Evolutionary conservation across 2,888 invertebrate species (phyloP).

Genomic region (Aethes cnicana): DNA sequence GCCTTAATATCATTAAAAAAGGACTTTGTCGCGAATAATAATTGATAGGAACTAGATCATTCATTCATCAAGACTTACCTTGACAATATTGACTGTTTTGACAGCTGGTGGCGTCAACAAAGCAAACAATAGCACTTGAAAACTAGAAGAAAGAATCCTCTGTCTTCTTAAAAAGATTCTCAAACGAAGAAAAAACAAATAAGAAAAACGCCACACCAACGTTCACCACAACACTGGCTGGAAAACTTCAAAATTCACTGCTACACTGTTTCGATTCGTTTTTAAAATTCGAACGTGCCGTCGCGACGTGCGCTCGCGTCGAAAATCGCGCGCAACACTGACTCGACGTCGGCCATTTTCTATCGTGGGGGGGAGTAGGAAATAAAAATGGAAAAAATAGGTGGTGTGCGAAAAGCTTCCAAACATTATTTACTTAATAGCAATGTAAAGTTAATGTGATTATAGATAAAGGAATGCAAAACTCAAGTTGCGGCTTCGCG

Average conservation of each 20-base stretch:
- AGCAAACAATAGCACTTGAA: constrained; percentile 55
- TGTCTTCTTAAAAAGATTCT: neutral
- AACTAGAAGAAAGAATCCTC: constrained; percentile 14
- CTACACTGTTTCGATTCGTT: constrained; percentile 27
- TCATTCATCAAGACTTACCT: constrained; percentile 65
- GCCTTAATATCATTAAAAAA: too few relatives aligned
- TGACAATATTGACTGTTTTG: constrained; percentile 66
- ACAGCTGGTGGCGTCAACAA: constrained; percentile 68
- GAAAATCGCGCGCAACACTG: constrained; percentile 68
- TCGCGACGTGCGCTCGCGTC: constrained; percentile 63
- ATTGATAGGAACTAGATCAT: constrained; percentile 34
- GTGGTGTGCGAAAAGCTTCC: neutral
- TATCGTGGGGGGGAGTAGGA: constrained; percentile 69
- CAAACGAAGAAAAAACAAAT: constrained; percentile 11
- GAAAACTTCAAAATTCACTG: constrained; percentile 28
- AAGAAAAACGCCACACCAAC: constrained; percentile 39
- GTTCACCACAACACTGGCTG: constrained; percentile 43
- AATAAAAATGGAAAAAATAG: constrained; percentile 61
- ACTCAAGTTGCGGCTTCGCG: too few relatives aligned
- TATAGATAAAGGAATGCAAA: too few relatives aligned
- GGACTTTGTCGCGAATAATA: neutral
- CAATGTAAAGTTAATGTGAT: too few relatives aligned
- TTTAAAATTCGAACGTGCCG: constrained; percentile 41
- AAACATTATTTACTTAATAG: neutral
- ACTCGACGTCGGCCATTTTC: constrained; percentile 67